These are phyloP conservation scores for Schmidtea mediterranea DNA, from an alignment of 1,140 invertebrate species.

Conservation along the genomic window DNA sequence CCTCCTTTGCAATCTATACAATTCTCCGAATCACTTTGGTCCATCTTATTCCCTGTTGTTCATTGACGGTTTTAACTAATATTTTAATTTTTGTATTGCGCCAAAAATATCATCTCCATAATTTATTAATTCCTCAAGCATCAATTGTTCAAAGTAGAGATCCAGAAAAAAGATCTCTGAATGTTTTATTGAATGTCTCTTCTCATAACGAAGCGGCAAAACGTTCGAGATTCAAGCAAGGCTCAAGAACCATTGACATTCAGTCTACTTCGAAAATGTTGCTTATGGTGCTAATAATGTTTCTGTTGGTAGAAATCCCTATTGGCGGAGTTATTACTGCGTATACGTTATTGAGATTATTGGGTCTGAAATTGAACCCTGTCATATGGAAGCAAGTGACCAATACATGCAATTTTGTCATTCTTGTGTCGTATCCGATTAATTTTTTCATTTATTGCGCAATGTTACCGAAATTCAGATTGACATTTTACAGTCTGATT, in stretches of 20 bases:
- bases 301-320: too few species aligned
- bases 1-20: constrained; percentile 36
- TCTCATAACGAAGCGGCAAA: too few species aligned
- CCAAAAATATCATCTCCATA: not conserved
- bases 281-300: too few species aligned
- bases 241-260: constrained; percentile 33
- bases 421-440: constrained; percentile 5
- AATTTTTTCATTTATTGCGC: constrained; percentile 9
- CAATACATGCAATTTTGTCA: constrained; percentile 3
- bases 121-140: too few species aligned
- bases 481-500: not conserved
- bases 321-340: too few species aligned
- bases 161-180: too few species aligned
- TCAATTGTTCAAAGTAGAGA: too few species aligned
- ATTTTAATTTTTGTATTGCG: constrained; percentile 55
- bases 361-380: too few species aligned
- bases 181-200: too few species aligned
- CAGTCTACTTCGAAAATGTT: too few species aligned
- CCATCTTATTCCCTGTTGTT: constrained; percentile 56
- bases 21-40: constrained; percentile 63
- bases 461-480: constrained; percentile 7
- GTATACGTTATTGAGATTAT: too few species aligned
- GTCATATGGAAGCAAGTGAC: too few species aligned
- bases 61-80: constrained; percentile 58
- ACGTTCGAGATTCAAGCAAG: constrained; percentile 31